Conservation (phyloP, 2,113 vertebrate species). For the Cyrtonyx montezumae region DNA sequence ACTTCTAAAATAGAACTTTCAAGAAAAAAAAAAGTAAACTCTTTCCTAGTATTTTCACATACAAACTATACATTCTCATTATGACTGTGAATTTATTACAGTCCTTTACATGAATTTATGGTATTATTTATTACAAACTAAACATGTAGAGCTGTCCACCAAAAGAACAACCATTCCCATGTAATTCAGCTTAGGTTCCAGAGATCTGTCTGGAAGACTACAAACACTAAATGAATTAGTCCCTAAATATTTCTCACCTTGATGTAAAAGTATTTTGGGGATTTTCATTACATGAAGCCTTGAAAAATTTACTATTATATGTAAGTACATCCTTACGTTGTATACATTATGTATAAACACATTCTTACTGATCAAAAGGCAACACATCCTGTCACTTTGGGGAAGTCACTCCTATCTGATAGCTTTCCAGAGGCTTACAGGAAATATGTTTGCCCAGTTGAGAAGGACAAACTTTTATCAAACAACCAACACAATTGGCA, state of each 20-base stretch:
- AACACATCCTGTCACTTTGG: background rate
- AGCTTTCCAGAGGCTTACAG: background rate
- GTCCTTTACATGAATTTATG: too few species aligned
- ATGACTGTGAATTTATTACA: background rate
- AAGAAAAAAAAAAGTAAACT: background rate
- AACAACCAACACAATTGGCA: constrained; percentile 3
- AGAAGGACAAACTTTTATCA: constrained; percentile 21
- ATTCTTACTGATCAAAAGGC: background rate
- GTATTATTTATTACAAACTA: background rate
- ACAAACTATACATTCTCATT: background rate
- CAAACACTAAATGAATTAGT: background rate
- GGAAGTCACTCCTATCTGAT: background rate
- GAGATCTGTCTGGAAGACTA: background rate
- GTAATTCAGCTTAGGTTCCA: background rate
- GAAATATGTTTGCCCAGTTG: background rate
- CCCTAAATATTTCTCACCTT: background rate
- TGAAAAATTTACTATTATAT: background rate
- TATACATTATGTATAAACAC: too few species aligned
- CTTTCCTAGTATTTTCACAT: background rate
- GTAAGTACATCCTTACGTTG: background rate
- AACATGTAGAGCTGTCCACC: background rate
- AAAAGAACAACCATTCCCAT: background rate
- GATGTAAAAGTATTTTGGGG: background rate
- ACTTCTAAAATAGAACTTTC: background rate
- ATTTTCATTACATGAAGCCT: background rate